Percentiles rank a stretch among this genome's conserved stretches.
These are phyloP conservation scores for Urocolius indicus DNA, from an alignment of 2,113 vertebrate genomes.

Conservation along the genomic window DNA sequence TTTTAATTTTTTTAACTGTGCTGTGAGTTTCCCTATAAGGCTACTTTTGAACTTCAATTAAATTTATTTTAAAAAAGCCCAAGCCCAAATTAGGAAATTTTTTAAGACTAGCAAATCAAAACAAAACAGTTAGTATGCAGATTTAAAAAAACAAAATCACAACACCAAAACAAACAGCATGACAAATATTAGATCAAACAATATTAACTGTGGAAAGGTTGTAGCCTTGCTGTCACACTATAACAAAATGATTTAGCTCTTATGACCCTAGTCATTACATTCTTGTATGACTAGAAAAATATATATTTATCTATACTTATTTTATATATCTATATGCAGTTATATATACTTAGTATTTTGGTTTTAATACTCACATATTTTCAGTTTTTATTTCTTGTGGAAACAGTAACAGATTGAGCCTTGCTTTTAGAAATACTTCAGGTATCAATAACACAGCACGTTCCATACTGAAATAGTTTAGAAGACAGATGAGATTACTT, in stretches of 20 bases:
- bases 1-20: neutral
- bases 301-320: no score
- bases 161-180: neutral
- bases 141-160: neutral
- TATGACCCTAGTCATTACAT: neutral
- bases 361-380: neutral
- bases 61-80: neutral
- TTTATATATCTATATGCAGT: neutral
- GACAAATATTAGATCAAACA: neutral
- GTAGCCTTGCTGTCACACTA: neutral
- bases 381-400: neutral
- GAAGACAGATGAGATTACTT: neutral
- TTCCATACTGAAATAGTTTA: neutral
- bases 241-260: neutral
- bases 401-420: neutral
- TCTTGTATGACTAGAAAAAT: no score
- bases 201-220: neutral
- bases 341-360: neutral
- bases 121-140: neutral
- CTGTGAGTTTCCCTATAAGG: neutral
- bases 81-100: accelerated
- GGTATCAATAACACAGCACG: neutral
- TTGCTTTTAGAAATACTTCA: neutral
- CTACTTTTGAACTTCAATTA: neutral
- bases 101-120: neutral